These are phyloP conservation scores for Protomyctophum bolini DNA, from an alignment of 2,113 vertebrate species.

Conservation along the genomic window DNA sequence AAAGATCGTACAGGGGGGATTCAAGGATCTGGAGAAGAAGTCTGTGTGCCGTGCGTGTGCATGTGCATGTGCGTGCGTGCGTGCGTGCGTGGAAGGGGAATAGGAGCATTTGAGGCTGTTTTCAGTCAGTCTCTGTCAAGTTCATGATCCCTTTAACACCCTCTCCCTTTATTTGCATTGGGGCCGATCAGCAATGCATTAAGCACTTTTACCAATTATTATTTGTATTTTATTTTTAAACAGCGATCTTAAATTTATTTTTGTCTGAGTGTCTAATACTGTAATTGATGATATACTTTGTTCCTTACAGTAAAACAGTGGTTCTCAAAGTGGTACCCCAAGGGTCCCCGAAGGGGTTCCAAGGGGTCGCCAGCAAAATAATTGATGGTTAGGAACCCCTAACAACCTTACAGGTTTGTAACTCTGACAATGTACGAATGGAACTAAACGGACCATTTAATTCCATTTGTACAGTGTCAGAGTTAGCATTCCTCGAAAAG, in stretches of 20 bases:
- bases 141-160: not conserved
- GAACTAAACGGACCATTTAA: too few relatives aligned
- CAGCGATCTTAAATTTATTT: not conserved
- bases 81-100: not conserved
- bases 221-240: slow-evolving; percentile 3
- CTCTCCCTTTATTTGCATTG: not conserved
- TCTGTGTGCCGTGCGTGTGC: not conserved
- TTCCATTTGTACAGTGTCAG: too few relatives aligned
- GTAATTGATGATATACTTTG: slow-evolving; percentile 11
- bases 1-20: slow-evolving; percentile 52
- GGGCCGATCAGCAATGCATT: slow-evolving; percentile 34
- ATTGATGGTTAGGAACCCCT: too few relatives aligned
- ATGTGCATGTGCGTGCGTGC: not conserved
- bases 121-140: slow-evolving; percentile 7
- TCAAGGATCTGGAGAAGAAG: slow-evolving; percentile 7
- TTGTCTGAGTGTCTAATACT: not conserved
- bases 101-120: not conserved
- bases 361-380: too few relatives aligned
- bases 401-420: too few relatives aligned
- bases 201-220: slow-evolving; percentile 32
- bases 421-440: too few relatives aligned
- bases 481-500: too few relatives aligned
- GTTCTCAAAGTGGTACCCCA: too few relatives aligned
- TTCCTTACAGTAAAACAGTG: slow-evolving; percentile 1
- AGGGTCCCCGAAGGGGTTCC: too few relatives aligned